Base-by-base conservation (phyloP, 2,888 invertebrate genomes). In the Heliothis peltigera region DNA sequence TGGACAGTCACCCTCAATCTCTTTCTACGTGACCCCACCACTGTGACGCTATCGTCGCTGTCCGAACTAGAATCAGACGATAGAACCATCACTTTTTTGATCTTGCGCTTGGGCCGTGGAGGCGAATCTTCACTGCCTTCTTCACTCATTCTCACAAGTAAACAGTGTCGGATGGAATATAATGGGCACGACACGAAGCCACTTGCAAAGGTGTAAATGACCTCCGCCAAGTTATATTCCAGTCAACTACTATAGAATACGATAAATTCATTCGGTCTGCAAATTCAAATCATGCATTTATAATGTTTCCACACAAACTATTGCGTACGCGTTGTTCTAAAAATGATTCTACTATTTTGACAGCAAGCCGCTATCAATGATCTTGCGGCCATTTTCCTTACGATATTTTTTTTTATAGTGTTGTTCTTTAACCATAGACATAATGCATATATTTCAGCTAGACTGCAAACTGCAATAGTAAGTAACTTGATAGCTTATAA, bases 351-450 rank as follows among this genome's bases (percentile, higher is more conserved):
- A 86, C 80, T 93, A 94, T 94, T 94, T 93, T 95, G 95, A 95
- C 95, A 95, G 94, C 91, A 94, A 94, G 93, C 95, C 92, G 94
- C 93, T 93, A 90, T 92, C 88, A 85, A 89, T 88, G 87, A 86
- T 89, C 87, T 88, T 84, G 85, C 94, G 84, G 95, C 95, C 95
- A 95, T 95, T 93, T 95, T 95, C 84, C 85, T 89, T 91, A 84
- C 77, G 71, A 64, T 71, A 74, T 77, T 79, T 75, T 76, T 80
- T 75, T 49, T 49, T 2, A 4, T 75, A 72, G 70, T 68, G 75
- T 59, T 18, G 68, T 22, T 0, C 15, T 8, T 7, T 5, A 51
- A 22, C 12, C 51, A 51, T 48, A 48, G 42, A 42, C 17, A 42
- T 4, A n/a, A 42, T n/a, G 39, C 15, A 39, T n/a, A 39, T n/a